A percentile compares a stretch with the other conserved stretches of the same genome.
phyloP scores from a whole-genome alignment of 2,113 vertebrate genomes.

The Rhabdomys dilectus region DNA sequence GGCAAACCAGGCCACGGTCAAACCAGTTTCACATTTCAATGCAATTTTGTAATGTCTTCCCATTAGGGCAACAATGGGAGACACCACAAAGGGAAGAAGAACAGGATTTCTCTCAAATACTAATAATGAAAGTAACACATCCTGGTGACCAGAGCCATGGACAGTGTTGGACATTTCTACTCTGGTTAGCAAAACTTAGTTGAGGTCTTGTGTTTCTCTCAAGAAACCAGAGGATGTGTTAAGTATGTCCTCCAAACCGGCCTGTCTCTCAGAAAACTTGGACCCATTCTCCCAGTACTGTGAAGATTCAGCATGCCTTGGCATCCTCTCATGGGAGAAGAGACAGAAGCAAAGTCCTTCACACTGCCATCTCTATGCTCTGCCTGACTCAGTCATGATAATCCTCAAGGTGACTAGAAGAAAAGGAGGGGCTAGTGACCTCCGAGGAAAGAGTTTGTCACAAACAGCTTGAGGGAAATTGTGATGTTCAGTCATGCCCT shows the following conservation, averaged over 20 bases:
- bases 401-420: neutral
- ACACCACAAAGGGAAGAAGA: neutral
- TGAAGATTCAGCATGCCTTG: neutral
- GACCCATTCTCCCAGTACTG: neutral
- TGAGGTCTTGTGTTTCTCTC: neutral
- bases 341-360: neutral
- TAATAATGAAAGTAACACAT: neutral
- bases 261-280: neutral
- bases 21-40: constrained; percentile 23
- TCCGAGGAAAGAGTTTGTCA: neutral
- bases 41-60: neutral
- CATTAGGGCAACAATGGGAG: neutral
- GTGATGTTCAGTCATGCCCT: too few relatives aligned
- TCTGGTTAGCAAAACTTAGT: neutral
- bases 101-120: neutral
- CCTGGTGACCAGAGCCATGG: neutral
- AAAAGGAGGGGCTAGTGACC: neutral
- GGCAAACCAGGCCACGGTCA: neutral
- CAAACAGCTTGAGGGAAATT: neutral
- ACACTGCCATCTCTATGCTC: neutral
- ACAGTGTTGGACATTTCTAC: neutral
- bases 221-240: neutral
- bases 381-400: neutral
- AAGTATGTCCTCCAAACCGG: neutral
- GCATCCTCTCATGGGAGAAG: neutral